Evolutionary conservation across 2,797 vertebrate species (phyloP), one percentile per base, ranked within the genome.

Genomic region (Taenioides sp.): DNA sequence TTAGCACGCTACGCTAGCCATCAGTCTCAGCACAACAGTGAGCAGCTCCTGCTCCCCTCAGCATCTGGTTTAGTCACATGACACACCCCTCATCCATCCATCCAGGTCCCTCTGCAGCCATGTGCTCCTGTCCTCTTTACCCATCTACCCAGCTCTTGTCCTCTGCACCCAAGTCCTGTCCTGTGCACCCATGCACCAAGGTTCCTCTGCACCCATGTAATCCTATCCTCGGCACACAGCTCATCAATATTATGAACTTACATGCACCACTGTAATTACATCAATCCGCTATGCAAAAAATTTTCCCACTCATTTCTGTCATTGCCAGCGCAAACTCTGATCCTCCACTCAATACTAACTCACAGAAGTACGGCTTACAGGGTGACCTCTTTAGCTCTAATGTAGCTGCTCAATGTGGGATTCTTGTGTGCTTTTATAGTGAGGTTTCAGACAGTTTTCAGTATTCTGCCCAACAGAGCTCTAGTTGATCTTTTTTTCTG

Each of bases 51-150:
- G 88, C 89, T 88, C 87, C 88, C 84, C 73, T 80, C 82, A 88
- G 88, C 89, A 89, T 91, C 91, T 93, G 89, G 85, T 85, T 83
- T 83, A 83, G 85, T 86, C 84, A 84, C 86, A 87, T 88, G 84
- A 79, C 82, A 75, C 75, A 31, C 40, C 1, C 75, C 65, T 64
- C 40, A 86, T 86, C 75, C 86, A 82, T 86, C 84, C 85, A 76
- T 82, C 65, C 81, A 80, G 69, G 81, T 73, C 71, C 74, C 61
- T 0, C 23, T 73, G 69, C 83, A 76, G 67, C 80, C 75, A 81
- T 84, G 75, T 72, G 55, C 70, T 47, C 81, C 83, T 80, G 80
- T 83, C 79, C 82, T 85, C 52, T 55, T 2, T 83, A 76, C 84
- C 65, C 81, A 80, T 65, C 80, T 71, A 69, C 34, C 34, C 34